Base-by-base conservation (phyloP, 2,113 vertebrate genomes). In the Hiodon tergisus region DNA sequence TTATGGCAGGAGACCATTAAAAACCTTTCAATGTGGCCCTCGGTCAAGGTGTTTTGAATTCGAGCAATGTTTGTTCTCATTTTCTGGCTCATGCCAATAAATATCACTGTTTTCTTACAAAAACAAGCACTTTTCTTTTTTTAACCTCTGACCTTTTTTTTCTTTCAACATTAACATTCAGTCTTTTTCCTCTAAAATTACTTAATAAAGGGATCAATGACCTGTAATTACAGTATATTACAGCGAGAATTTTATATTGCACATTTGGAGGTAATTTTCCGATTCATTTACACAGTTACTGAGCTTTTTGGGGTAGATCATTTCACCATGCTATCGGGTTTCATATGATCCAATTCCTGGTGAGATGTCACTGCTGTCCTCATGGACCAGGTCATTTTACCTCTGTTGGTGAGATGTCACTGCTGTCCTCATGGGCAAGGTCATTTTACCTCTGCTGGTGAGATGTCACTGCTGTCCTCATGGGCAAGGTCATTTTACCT, bases 101-200 rank as follows among this genome's bases (percentile, higher is more conserved):
- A 69, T 78, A 74, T 74, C 31, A 62, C 74, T 67, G 62, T 73
- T 78, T 80, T 54, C 59, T 47, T 53, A 71, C 46, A 3, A 63
- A 47, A 69, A 14, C 71, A 62, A 80, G 77, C 55, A 62, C 70
- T 63, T 61, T 69, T 77, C 65, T 77, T 80, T 71, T 67, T 63
- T 67, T 78, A 73, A 68, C 78, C 74, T 78, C 76, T 77, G 67
- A 65, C 60, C 10, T 67, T 67, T 62, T 14, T 4, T 11, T 61
- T 63, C 66, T 16, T n/a, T 14, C 54, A 65, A 47, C n/a, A 31
- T 13, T 46, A n/a, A 16, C 54, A 10, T 10, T 57, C 10, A 7
- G 10, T 69, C 8, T 74, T 47, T 51, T 47, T 67, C 16, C 70
- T 54, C 11, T 11, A 57, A 55, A 70, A 70, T 8, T 69, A 52